These are phyloP conservation scores for Echinometra lucunter DNA, from an alignment of 53 echinoderm and acorn worm genomes.

Conservation along the genomic window DNA sequence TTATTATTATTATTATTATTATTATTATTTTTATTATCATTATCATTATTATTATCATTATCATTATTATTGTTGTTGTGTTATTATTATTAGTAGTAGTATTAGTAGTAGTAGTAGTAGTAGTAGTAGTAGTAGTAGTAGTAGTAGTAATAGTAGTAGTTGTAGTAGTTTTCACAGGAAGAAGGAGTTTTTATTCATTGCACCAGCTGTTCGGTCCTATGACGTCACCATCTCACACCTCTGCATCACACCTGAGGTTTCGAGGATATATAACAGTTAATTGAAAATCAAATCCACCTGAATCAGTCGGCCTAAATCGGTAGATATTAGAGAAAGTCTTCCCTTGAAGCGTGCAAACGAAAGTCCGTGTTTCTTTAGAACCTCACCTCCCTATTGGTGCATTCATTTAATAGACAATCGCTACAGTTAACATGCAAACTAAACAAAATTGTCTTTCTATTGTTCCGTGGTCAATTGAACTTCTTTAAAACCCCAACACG, in stretches of 20 bases:
- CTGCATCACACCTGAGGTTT: not conserved
- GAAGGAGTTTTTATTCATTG: too few relatives aligned
- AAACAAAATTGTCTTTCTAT: conserved; percentile 60
- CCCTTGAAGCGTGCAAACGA: not conserved
- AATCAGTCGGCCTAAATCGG: conserved; percentile 24
- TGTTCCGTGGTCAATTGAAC: conserved; percentile 50
- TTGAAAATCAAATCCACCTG: conserved; percentile 40
- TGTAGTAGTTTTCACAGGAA: too few relatives aligned
- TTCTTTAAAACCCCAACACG: conserved; percentile 70
- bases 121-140: too few relatives aligned
- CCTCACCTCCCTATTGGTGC: conserved; percentile 6
- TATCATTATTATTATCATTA: too few relatives aligned
- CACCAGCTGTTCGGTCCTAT: too few relatives aligned
- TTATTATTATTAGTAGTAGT: too few relatives aligned
- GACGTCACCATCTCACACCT: not conserved
- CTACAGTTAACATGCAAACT: conserved; percentile 64
- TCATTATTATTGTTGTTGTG: too few relatives aligned
- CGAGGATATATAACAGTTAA: not conserved
- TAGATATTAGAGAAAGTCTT: conserved; percentile 34
- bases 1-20: too few relatives aligned
- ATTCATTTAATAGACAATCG: conserved; percentile 68
- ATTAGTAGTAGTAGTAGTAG: too few relatives aligned
- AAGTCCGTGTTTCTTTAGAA: not conserved
- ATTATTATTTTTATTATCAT: too few relatives aligned
- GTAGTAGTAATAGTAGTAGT: too few relatives aligned